A percentile compares a stretch with the other conserved stretches of the same genome.
Conservation (phyloP, 2,797 vertebrate genomes). For the Nasua narica region DNA sequence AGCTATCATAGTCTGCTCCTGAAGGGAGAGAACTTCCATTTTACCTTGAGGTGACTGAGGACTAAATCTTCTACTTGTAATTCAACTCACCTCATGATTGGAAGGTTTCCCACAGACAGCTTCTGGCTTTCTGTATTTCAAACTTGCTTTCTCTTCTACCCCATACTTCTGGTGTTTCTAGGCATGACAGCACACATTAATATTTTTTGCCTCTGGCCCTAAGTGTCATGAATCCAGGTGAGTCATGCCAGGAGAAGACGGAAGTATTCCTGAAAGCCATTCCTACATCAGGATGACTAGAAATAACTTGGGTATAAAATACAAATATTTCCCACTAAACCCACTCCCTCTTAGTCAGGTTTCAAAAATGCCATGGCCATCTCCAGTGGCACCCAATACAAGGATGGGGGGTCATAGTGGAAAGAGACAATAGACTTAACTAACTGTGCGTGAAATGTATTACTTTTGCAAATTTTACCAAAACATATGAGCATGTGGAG, state of each 20-base stretch:
- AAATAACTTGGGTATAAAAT: not conserved
- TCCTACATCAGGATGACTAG: not conserved
- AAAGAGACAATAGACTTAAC: not conserved
- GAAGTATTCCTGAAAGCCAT: not conserved
- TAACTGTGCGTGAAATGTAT: not conserved
- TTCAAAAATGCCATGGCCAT: not conserved
- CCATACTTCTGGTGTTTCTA: not conserved
- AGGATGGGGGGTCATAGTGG: not conserved
- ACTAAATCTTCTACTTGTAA: not conserved
- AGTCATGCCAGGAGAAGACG: not conserved
- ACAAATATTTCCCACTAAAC: not conserved
- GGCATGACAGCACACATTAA: not conserved
- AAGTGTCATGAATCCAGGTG: not conserved
- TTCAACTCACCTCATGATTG: not conserved
- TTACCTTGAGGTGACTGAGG: not conserved
- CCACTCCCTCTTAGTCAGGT: not conserved
- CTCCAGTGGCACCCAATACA: not conserved
- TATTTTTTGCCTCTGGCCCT: not conserved
- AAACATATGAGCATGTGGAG: not conserved
- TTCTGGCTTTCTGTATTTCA: constrained; percentile 4
- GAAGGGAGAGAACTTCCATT: constrained; percentile 10
- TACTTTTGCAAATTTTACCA: not conserved
- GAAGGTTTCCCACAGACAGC: not conserved
- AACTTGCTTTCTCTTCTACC: not conserved
- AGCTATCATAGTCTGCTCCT: not conserved